Evolutionary conservation across 1,140 invertebrate species (phyloP), one percentile per base, ranked within the genome.

Genomic region (Heliconius nattereri): DNA sequence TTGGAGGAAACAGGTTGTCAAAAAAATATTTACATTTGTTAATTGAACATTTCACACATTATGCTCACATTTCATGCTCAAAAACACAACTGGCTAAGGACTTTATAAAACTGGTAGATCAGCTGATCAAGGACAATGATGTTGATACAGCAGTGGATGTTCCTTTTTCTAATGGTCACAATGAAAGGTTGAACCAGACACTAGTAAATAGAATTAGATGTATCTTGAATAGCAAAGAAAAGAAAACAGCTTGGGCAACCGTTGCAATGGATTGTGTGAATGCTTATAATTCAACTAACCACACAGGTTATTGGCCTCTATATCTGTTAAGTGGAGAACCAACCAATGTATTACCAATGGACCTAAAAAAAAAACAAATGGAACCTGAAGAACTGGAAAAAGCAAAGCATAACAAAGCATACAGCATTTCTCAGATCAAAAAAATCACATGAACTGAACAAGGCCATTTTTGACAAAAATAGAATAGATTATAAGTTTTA

Each of bases 21-120:
- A 81, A 81, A 74, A 76, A 16, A 40, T 81, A 74, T 77, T 35
- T 81, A 74, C 75, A 77, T 54, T 66, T 81, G 37, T 77, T 81
- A 49, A 52, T 77, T 49, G 79, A 77, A 49, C 75, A 80, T 76
- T 80, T 80, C 29, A 79, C 73, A 80, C 73, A 13, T 73, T 79
- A 81, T 79, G 80, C 75, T 75, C 82, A 82, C 23, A 86, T 85
- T 81, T 77, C 54, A 57, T 84, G 80, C 20, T 85, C 83, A 32
- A 85, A 83, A 75, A 87, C 81, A 52, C 86, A 86, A 80, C 79
- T 80, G 40, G 54, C 85, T 71, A 79, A 37, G n/a, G 80, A 87
- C 75, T 83, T 80, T 77, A 83, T 82, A 66, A 84, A 86, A 81
- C 72, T 85, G 40, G 40, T 45, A 45, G 40, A 45, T 45, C 40